phyloP scores from a whole-genome alignment of 2,113 vertebrate genomes.

The Cromileptes altivelis region DNA sequence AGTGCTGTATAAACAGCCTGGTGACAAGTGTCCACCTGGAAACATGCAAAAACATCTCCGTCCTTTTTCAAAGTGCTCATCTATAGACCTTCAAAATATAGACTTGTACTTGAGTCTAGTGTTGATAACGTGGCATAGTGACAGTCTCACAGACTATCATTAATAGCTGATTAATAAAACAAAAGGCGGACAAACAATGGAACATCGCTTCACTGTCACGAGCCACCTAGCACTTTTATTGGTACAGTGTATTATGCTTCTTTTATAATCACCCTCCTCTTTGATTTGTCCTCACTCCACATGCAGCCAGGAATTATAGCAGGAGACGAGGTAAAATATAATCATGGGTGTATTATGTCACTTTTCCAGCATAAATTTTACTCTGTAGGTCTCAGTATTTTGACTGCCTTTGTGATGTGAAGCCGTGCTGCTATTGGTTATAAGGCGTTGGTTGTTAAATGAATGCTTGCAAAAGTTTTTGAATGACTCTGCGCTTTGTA shows the following conservation, averaged over 20 bases:
- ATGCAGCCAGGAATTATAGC: constrained; percentile 99
- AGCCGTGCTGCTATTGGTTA: constrained; percentile 1
- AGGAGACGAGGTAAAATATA: constrained; percentile 98
- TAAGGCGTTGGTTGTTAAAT: constrained; percentile 11
- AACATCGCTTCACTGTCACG: constrained; percentile 15
- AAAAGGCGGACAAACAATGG: neutral
- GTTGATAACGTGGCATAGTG: neutral
- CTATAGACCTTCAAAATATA: neutral
- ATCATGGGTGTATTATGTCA: constrained; percentile 19
- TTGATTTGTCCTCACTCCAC: constrained; percentile 88
- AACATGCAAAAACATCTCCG: neutral
- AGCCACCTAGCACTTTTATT: constrained; percentile 44
- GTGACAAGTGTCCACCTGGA: neutral
- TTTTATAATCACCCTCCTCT: constrained; percentile 67
- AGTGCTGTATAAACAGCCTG: neutral
- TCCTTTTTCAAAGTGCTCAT: neutral
- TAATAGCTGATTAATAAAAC: constrained; percentile 33
- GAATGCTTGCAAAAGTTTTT: neutral
- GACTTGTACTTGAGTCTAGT: neutral
- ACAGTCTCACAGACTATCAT: constrained; percentile 11
- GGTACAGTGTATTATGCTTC: constrained; percentile 32
- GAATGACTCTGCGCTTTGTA: constrained; percentile 23
- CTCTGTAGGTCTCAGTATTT: constrained; percentile 7
- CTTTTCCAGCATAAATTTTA: neutral
- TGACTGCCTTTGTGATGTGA: constrained; percentile 30